A percentile compares a stretch with the other conserved stretches of the same genome.
Conservation (phyloP, 2,888 invertebrate genomes). For the Ophonus ardosiacus region DNA sequence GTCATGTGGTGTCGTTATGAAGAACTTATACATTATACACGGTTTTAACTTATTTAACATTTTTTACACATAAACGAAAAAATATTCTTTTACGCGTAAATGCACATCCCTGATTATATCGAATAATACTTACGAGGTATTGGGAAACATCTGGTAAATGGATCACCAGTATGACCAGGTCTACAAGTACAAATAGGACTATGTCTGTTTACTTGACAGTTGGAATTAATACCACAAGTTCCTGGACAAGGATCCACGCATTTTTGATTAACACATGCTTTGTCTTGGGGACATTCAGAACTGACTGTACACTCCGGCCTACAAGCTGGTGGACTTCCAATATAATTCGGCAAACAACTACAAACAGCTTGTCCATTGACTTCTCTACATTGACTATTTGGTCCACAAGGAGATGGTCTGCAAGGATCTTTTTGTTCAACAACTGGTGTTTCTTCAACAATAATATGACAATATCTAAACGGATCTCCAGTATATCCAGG, state of each 20-base stretch:
- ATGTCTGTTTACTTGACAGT: constrained; percentile 87
- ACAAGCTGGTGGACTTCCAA: constrained; percentile 83
- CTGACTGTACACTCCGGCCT: constrained; percentile 85
- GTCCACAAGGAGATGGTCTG: constrained; percentile 84
- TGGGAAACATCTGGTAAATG: constrained; percentile 79
- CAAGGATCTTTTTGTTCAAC: constrained; percentile 79
- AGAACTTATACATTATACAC: too few species aligned
- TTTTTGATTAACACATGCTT: constrained; percentile 85
- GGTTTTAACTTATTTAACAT: too few species aligned
- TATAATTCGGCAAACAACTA: constrained; percentile 82
- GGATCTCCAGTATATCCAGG: constrained; percentile 83
- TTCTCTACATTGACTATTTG: constrained; percentile 84
- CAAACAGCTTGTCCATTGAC: constrained; percentile 79
- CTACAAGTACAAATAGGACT: constrained; percentile 84
- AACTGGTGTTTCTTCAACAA: constrained; percentile 70
- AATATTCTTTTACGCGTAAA: too few species aligned
- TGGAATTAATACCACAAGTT: constrained; percentile 84
- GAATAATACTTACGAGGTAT: constrained; percentile 73
- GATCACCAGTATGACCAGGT: constrained; percentile 83
- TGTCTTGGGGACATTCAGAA: constrained; percentile 82
- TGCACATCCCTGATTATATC: too few species aligned
- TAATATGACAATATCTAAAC: constrained; percentile 76
- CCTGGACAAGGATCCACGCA: constrained; percentile 86
- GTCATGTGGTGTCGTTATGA: too few species aligned
- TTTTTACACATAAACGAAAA: too few species aligned